Conservation (phyloP, 2,113 vertebrate genomes). For the chimpanzee (Pan troglodytes) region DNA sequence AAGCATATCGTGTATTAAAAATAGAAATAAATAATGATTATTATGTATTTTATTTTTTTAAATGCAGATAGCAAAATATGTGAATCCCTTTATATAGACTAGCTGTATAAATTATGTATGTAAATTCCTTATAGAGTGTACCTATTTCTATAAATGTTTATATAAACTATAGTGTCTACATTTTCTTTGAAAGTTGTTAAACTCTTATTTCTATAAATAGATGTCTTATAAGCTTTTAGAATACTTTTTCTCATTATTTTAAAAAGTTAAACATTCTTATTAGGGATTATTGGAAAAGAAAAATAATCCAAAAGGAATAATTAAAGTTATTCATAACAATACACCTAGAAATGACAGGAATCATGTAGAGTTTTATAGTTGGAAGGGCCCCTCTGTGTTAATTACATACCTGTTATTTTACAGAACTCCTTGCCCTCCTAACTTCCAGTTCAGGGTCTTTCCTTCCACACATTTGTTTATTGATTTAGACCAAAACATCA, state of each 20-base stretch:
- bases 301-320: neutral
- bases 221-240: neutral
- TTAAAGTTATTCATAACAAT: neutral
- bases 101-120: too few relatives aligned
- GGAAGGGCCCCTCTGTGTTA: neutral
- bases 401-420: neutral
- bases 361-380: neutral
- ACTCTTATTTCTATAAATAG: neutral
- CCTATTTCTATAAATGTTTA: neutral
- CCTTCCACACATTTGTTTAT: neutral
- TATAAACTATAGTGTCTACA: neutral
- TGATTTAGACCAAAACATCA: neutral
- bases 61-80: neutral
- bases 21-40: conserved; percentile 17
- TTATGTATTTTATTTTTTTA: neutral
- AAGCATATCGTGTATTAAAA: neutral
- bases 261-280: neutral
- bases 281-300: neutral
- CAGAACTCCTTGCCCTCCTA: neutral
- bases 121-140: neutral
- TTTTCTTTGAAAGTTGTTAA: conserved; percentile 39
- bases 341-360: neutral
- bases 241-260: neutral
- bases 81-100: neutral
- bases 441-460: neutral